Evolutionary conservation across 2,888 invertebrate genomes (phyloP).

Genomic region (Microctonus aethiopoides): DNA sequence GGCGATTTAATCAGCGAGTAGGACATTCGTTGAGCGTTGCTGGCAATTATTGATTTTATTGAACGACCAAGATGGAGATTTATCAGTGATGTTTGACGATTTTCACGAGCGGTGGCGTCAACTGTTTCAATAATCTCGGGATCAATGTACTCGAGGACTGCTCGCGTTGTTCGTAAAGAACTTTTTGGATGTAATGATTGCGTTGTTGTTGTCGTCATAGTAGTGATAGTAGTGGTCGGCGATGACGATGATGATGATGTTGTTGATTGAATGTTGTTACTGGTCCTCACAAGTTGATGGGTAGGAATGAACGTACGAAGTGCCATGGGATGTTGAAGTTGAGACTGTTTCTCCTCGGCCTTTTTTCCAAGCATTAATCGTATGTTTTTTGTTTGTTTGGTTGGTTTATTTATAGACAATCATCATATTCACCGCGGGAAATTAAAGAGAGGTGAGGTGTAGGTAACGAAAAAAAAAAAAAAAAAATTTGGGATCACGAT

Average conservation of each 20-base stretch:
- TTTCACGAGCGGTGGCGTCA: conserved; percentile 2
- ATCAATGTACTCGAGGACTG: conserved; percentile 29
- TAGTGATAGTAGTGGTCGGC: neutral
- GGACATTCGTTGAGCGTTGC: conserved; percentile 32
- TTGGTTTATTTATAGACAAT: conserved; percentile 1
- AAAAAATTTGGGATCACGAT: neutral
- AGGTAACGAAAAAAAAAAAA: neutral
- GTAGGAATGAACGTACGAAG: conserved; percentile 36
- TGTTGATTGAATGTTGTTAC: conserved; percentile 26
- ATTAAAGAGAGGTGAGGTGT: neutral
- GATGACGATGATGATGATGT: conserved; percentile 23
- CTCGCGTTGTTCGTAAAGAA: conserved; percentile 23
- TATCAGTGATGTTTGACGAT: conserved; percentile 22
- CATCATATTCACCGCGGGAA: neutral
- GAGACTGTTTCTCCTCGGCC: conserved; percentile 30
- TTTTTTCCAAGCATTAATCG: conserved; percentile 27
- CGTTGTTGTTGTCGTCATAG: neutral
- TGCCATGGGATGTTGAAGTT: conserved; percentile 33
- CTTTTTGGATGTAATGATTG: conserved; percentile 27
- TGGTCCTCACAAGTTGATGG: conserved; percentile 27
- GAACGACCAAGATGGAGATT: conserved; percentile 38
- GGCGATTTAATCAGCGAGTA: conserved; percentile 36
- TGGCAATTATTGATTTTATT: conserved; percentile 25
- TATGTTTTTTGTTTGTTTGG: conserved; percentile 3
- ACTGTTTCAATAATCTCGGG: conserved; percentile 22